A percentile compares a stretch with the other conserved stretches of the same genome.
phyloP scores from a whole-genome alignment of 2,113 vertebrate genomes.

The Alexandromys fortis region DNA sequence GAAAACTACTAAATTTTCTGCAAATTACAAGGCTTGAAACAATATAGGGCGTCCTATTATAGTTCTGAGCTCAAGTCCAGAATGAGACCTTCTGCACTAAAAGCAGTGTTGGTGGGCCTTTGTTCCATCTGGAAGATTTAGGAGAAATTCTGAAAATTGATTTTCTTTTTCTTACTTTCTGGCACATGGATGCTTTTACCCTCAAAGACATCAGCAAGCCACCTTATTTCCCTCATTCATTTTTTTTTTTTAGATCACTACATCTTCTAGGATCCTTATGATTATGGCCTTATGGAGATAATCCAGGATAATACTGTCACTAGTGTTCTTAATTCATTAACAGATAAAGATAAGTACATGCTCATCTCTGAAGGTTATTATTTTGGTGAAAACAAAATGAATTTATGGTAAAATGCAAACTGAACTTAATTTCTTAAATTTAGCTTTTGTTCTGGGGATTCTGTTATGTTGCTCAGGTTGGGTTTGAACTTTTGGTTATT shows the following conservation, averaged over 20 bases:
- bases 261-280: neutral
- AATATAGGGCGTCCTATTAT: neutral
- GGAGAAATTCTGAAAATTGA: neutral
- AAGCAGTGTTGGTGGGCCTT: neutral
- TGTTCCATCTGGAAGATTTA: neutral
- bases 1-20: neutral
- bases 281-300: neutral
- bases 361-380: neutral
- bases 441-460: neutral
- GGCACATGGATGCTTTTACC: neutral
- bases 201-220: neutral
- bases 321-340: conserved; percentile 34
- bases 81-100: neutral
- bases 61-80: conserved; percentile 31
- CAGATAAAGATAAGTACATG: neutral
- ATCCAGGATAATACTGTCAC: neutral
- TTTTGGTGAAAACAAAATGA: neutral
- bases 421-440: conserved; percentile 22
- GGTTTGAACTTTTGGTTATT: neutral
- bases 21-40: neutral
- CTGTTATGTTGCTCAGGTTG: neutral
- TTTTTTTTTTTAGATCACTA: neutral
- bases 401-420: conserved; percentile 26
- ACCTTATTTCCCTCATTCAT: neutral
- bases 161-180: conserved; percentile 9